Conservation (phyloP, 2,113 vertebrate species). For the Spilogale gracilis region DNA sequence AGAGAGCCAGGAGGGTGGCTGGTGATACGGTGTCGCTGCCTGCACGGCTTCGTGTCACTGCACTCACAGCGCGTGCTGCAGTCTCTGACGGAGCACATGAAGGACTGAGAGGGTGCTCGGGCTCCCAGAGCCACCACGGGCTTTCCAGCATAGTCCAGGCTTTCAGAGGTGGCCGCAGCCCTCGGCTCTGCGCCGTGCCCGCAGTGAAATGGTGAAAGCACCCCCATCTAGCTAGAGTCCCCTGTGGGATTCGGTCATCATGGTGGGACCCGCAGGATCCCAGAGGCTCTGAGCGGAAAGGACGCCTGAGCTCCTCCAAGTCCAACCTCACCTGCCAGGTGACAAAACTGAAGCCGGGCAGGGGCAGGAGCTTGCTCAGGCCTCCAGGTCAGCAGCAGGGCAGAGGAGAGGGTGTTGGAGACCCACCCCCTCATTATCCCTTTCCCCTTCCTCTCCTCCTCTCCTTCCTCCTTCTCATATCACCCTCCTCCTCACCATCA, state of each 20-base stretch:
- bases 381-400: not conserved
- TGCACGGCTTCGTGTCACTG: rapidly evolving
- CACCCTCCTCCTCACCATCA: not conserved
- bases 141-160: rapidly evolving
- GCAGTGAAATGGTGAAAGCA: rapidly evolving
- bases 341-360: not conserved
- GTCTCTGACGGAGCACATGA: rapidly evolving
- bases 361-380: not conserved
- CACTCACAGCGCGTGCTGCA: rapidly evolving
- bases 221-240: rapidly evolving
- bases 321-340: not conserved
- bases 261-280: not conserved
- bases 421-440: too few species aligned
- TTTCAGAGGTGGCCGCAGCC: rapidly evolving
- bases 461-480: too few species aligned
- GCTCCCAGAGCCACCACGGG: rapidly evolving
- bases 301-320: not conserved
- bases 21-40: rapidly evolving
- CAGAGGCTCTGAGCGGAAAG: not conserved
- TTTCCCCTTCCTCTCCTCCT: too few species aligned
- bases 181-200: rapidly evolving
- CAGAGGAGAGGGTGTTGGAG: not conserved
- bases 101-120: rapidly evolving
- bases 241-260: rapidly evolving
- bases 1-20: rapidly evolving